phyloP scores from a whole-genome alignment of 92 coral and sea anemone species.

The Scolanthus callimorphus region DNA sequence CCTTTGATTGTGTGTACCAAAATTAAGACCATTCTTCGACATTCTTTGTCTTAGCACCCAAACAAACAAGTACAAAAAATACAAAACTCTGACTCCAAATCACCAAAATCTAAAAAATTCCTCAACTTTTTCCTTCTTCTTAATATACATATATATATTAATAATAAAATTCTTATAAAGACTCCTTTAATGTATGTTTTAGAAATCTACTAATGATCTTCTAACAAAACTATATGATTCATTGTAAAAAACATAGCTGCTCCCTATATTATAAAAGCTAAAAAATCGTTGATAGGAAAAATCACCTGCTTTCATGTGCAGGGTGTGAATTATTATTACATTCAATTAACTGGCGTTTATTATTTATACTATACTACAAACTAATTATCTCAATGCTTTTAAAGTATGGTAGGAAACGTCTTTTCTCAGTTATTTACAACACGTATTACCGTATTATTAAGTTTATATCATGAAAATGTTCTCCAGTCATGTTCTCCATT shows the following conservation, averaged over 20 bases:
- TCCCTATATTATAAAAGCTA: conserved; percentile 49
- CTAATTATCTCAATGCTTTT: not conserved
- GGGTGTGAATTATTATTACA: not conserved
- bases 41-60: not conserved
- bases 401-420: too few species aligned
- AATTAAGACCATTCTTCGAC: too few species aligned
- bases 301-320: conserved; percentile 46
- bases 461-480: too few species aligned
- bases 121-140: not conserved
- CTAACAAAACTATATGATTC: conserved; percentile 2
- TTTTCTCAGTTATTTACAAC: too few species aligned
- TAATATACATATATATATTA: conserved; percentile 21
- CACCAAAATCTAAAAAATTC: not conserved
- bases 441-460: too few species aligned
- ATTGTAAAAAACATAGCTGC: conserved; percentile 30
- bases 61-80: not conserved
- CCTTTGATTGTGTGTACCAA: too few species aligned
- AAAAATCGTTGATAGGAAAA: conserved; percentile 10
- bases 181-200: conserved; percentile 9
- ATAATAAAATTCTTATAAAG: conserved; percentile 44
- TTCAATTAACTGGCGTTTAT: not conserved
- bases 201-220: conserved; percentile 11
- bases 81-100: not conserved
- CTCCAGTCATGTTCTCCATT: too few species aligned
- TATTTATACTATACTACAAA: not conserved